phyloP scores from a whole-genome alignment of 1,140 invertebrate species.

The Dolichoris vasculosae region DNA sequence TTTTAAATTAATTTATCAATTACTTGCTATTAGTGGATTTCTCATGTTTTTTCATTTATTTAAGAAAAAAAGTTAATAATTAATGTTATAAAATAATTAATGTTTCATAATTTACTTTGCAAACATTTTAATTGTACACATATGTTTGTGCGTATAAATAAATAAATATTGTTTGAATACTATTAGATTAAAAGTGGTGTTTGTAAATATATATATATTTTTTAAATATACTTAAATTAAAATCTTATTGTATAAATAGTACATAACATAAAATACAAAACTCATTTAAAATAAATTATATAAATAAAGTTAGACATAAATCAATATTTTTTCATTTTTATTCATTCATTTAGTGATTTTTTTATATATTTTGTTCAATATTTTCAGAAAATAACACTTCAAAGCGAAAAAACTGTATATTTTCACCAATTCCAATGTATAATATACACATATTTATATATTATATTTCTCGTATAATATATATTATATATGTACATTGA shows the following conservation, averaged over 20 bases:
- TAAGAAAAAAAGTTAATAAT: no score
- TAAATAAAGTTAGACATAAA: slow-evolving; percentile 25
- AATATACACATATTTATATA: slow-evolving; percentile 69
- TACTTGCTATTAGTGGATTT: no score
- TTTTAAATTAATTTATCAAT: no score
- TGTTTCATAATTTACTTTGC: neutral
- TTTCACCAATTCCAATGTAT: slow-evolving; percentile 74
- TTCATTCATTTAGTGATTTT: slow-evolving; percentile 75
- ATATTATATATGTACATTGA: slow-evolving; percentile 73
- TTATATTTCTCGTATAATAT: slow-evolving; percentile 67
- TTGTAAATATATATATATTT: no score
- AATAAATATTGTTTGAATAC: neutral
- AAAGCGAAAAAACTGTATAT: slow-evolving; percentile 76
- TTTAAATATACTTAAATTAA: neutral
- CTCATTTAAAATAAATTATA: slow-evolving; percentile 36
- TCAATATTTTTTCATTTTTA: slow-evolving; percentile 63
- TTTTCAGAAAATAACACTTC: slow-evolving; percentile 77
- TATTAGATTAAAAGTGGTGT: no score
- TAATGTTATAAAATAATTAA: no score
- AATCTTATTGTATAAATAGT: neutral
- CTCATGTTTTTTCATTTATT: no score
- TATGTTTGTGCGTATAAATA: no score
- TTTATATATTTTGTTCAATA: slow-evolving; percentile 76
- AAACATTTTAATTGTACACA: neutral
- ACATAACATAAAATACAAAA: neutral